Evolutionary conservation across 2,888 invertebrate species (phyloP), one percentile per base, ranked within the genome.

Genomic region (Drosophila austrosaltans): DNA sequence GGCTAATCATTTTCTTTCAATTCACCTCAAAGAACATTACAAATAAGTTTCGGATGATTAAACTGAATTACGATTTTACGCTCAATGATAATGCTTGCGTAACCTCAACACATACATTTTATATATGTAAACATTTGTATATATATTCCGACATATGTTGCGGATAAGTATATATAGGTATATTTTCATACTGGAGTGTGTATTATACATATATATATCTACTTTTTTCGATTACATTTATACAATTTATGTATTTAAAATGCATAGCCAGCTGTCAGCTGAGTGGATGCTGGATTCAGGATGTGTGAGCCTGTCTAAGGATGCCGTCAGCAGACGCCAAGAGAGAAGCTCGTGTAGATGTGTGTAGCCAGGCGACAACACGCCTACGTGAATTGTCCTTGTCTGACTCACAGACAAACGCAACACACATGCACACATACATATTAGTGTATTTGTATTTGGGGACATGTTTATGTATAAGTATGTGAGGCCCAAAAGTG

Each of bases 211-310:
- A 36, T 48, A 57, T 44, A 39, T 56, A n/a, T 56, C 48, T 69
- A 32, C 53, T 53, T 32, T 57, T 68, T 70, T 63, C 59, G 63
- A 63, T 71, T 71, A 48, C 48, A 48, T 48, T 48, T 56, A 56
- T 56, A 56, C 16, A 56, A 81, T 83, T 76, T 73, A 63, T 73
- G 59, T 77, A 77, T 87, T 81, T 75, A 66, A 75, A 79, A 77
- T 81, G 69, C 81, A 78, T 36, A 57, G 66, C 32, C 73, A 70
- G 82, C 65, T 72, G 68, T 66, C 32, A 20, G 63, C 3, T 16
- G 61, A n/a, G 39, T 22, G 36, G 25, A 66, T 56, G 28, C 56
- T 20, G 16, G 20, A 66, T 28, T 25, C 65, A 40, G 58, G n/a
- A 40, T 53, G 22, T 53, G 63, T 39, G 54, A n/a, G 22, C 59